Base-by-base conservation (phyloP, 1,140 invertebrate species). In the Riptortus pedestris region DNA sequence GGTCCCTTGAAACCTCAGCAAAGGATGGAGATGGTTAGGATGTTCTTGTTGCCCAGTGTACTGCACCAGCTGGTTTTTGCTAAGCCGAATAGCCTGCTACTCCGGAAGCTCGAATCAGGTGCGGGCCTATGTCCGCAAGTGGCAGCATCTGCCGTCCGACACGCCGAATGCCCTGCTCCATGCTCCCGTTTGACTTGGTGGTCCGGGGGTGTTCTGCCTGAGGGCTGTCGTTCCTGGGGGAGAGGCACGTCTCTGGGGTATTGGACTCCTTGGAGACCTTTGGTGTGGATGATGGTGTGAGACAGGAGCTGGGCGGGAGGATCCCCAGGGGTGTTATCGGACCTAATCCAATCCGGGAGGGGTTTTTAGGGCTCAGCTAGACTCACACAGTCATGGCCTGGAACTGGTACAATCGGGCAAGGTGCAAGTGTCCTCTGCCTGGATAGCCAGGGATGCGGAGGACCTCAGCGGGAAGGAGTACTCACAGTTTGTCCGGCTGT, bases 301-400 rank as follows among this genome's bases (percentile, higher is more conserved):
- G 16, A 7, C 22, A 18, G 9, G 9, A 5, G 5, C 16, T 52
- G 5, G 22, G 48, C 9, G 18, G 48, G 5, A 18, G 18, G 18
- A 11, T 85, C 87, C 87, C 86, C 81, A 88, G 89, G 88, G 85
- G 85, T 82, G 86, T 86, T 83, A 16, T 38, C 16, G 9, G 9
- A 9, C 16, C n/a, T n/a, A n/a, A n/a, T n/a, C 48, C 7, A 18
- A 7, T 5, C 16, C 18, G 16, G 22, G 48, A 7, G 16, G 22
- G 18, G 22, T 5, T 7, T 7, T 11, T 7, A n/a, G 22, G 7
- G 48, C 5, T 9, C 5, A 7, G 9, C 16, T 52, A 16, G 33
- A 38, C 7, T 9, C 7, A 9, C 7, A 7, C 7, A 16, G 7
- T 7, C 7, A 38, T 38, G 33, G 33, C 7, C 7, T 38, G 7